Evolutionary conservation across 2,113 vertebrate species (phyloP).

Genomic region (Uropsilus gracilis): DNA sequence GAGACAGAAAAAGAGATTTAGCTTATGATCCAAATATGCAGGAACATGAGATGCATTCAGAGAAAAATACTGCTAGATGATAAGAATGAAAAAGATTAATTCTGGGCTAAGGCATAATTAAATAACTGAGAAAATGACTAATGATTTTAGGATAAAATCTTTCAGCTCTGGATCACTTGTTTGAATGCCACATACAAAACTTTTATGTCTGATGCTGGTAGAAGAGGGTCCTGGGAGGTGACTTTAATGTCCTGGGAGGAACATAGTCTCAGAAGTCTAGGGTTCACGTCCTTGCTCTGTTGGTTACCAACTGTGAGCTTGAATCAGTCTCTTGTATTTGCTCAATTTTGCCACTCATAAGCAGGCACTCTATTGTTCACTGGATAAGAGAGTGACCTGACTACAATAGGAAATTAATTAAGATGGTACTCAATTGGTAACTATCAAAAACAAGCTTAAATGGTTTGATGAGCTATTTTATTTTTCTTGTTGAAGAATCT

Average conservation of each 20-base stretch:
- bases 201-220: neutral
- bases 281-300: neutral
- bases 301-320: neutral
- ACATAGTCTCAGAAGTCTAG: neutral
- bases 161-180: neutral
- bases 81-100: neutral
- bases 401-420: neutral
- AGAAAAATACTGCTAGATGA: neutral
- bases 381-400: neutral
- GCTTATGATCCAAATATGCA: neutral
- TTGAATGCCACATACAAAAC: neutral
- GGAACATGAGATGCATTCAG: neutral
- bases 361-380: neutral
- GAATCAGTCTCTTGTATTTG: neutral
- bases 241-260: accelerated
- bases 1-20: constrained; percentile 3
- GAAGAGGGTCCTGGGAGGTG: neutral
- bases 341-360: neutral
- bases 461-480: neutral
- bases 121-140: neutral
- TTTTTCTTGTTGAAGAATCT: neutral
- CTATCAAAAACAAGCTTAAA: neutral
- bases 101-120: neutral
- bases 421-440: neutral
- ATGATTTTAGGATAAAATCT: neutral